A percentile compares a stretch with the other conserved stretches of the same genome.
Conservation (phyloP, 2,888 invertebrate genomes). For the Noctua fimbriata region DNA sequence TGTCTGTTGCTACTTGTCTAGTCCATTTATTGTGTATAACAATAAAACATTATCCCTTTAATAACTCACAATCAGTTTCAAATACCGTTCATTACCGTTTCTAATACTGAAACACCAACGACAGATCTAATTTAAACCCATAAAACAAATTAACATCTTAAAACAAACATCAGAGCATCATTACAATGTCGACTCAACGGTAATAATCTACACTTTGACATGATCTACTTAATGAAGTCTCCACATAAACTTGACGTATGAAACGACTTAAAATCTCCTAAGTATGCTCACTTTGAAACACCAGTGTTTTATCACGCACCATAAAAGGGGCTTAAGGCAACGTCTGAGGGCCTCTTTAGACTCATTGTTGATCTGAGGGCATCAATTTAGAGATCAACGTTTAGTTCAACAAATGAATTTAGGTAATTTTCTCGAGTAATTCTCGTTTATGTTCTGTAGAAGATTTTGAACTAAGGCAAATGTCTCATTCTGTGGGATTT, state of each 20-base stretch:
- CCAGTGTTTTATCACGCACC: constrained; percentile 58
- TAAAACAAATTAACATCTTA: constrained; percentile 31
- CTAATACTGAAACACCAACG: not conserved
- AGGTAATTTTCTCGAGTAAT: constrained; percentile 32
- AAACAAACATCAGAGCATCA: constrained; percentile 13
- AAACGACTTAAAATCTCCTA: constrained; percentile 43
- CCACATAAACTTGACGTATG: constrained; percentile 43
- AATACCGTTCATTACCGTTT: not conserved
- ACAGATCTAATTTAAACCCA: not conserved
- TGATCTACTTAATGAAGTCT: constrained; percentile 41
- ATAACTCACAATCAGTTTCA: not conserved
- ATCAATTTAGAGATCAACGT: constrained; percentile 61
- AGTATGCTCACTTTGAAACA: constrained; percentile 48
- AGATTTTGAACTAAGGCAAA: not conserved
- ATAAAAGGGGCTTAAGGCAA: constrained; percentile 55
- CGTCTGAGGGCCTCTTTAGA: constrained; percentile 31
- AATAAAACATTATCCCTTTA: not conserved
- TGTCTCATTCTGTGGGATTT: not conserved
- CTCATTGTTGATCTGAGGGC: constrained; percentile 39
- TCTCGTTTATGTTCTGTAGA: not conserved
- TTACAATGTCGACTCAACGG: constrained; percentile 20
- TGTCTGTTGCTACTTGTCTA: too few species aligned
- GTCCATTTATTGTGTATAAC: not conserved
- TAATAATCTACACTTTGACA: constrained; percentile 22
- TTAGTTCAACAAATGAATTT: constrained; percentile 47